Evolutionary conservation across 2,797 vertebrate genomes (phyloP).

Genomic region (Semaprochilodus insignis): DNA sequence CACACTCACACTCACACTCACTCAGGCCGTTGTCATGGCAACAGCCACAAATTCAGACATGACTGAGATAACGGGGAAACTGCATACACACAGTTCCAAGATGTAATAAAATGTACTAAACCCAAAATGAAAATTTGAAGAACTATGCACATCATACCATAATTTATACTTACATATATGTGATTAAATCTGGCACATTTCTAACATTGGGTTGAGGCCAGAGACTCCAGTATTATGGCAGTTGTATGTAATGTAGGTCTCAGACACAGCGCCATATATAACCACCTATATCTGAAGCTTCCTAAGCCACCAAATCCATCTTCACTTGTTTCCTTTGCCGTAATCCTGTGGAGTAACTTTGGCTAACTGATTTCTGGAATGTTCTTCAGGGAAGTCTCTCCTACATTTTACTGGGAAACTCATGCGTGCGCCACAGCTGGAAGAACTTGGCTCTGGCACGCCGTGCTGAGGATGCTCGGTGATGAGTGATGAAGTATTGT

Average conservation of each 20-base stretch:
- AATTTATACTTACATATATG: background rate
- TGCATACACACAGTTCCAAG: slow-evolving; percentile 7
- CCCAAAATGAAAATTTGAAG: slow-evolving; percentile 8
- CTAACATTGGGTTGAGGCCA: background rate
- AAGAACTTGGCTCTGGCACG: background rate
- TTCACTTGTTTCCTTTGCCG: slow-evolving; percentile 9
- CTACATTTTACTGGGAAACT: background rate
- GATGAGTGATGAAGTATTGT: slow-evolving; percentile 43
- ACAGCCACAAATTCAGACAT: slow-evolving; percentile 19
- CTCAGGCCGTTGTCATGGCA: slow-evolving; percentile 24
- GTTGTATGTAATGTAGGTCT: background rate
- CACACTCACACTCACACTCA: background rate
- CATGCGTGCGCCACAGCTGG: slow-evolving; percentile 28
- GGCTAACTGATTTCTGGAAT: slow-evolving; percentile 2
- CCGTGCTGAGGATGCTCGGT: background rate
- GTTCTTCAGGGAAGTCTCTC: slow-evolving; percentile 18
- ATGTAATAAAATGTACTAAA: slow-evolving; percentile 31
- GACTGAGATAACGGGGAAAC: background rate
- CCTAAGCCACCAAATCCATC: slow-evolving; percentile 22
- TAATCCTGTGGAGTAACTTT: slow-evolving; percentile 14
- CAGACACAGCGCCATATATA: slow-evolving; percentile 16
- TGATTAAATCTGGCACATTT: slow-evolving; percentile 15
- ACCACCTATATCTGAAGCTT: background rate
- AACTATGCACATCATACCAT: background rate
- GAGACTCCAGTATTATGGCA: slow-evolving; percentile 13